Evolutionary conservation across 2,888 invertebrate genomes (phyloP).

Genomic region (Ischnus inquisitorius): DNA sequence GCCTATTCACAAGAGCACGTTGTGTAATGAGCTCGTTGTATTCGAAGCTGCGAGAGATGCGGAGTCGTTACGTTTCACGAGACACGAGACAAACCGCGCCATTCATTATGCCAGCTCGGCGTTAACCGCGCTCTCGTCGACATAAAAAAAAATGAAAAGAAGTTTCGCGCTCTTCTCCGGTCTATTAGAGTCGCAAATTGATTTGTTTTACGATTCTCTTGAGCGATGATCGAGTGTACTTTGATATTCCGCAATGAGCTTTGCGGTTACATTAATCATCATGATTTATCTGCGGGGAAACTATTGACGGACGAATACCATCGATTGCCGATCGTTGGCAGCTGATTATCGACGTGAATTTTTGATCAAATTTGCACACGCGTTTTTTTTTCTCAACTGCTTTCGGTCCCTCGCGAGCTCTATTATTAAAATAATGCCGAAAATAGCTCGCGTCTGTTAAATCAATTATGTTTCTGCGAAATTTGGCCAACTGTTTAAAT

Average conservation of each 20-base stretch:
- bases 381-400: no score
- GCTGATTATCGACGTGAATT: conserved; percentile 1
- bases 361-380: background rate
- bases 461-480: conserved; percentile 1
- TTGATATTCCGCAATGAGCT: conserved; percentile 28
- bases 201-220: conserved; percentile 31
- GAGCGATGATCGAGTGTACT: conserved; percentile 20
- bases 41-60: conserved; percentile 34
- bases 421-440: conserved; percentile 13
- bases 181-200: conserved; percentile 47
- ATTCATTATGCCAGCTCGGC: conserved; percentile 43
- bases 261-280: conserved; percentile 27
- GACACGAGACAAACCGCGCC: conserved; percentile 38
- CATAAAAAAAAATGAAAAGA: conserved; percentile 9
- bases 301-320: conserved; percentile 8
- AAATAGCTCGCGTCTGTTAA: conserved; percentile 8
- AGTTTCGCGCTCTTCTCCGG: conserved; percentile 31
- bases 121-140: conserved; percentile 9
- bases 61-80: conserved; percentile 54
- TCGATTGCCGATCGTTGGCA: background rate
- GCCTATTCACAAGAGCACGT: conserved; percentile 54
- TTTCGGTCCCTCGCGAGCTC: background rate
- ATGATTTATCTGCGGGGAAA: conserved; percentile 30
- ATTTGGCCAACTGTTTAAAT: conserved; percentile 44
- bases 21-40: conserved; percentile 59